Conservation (phyloP, 2,888 invertebrate species). For the Macrosiphum euphorbiae region DNA sequence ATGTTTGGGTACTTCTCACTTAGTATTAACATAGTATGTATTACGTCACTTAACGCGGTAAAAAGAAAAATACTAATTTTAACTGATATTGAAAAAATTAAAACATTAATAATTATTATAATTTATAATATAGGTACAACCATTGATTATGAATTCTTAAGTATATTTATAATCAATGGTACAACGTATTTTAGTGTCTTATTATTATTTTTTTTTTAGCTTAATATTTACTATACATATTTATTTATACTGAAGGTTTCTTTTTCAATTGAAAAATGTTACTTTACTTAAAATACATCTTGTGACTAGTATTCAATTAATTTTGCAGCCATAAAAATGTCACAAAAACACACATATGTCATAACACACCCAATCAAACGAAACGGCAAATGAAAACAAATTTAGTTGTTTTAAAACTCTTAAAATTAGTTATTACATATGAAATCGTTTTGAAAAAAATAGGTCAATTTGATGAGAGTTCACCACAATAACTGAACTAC, state of each 20-base stretch:
- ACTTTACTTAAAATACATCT: not conserved
- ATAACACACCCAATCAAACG: not conserved
- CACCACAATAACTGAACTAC: not conserved
- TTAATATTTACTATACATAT: not conserved
- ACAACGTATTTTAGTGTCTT: not conserved
- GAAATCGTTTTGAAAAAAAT: not conserved
- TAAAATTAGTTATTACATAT: not conserved
- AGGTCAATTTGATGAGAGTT: not conserved
- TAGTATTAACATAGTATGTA: not conserved
- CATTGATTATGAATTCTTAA: too few relatives aligned
- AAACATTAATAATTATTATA: not conserved
- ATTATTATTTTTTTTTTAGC: not conserved
- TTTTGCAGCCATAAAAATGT: slow-evolving; percentile 13
- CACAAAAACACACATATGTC: not conserved
- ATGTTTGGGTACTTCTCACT: not conserved
- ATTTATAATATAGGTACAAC: not conserved
- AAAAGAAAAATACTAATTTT: not conserved
- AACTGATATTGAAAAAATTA: not conserved
- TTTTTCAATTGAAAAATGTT: not conserved
- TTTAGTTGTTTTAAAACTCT: not conserved
- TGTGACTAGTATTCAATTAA: not conserved
- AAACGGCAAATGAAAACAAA: not conserved
- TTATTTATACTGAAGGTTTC: not conserved
- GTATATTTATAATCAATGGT: not conserved
- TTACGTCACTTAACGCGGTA: not conserved